Percentiles rank a stretch among this genome's conserved stretches.
phyloP scores from a whole-genome alignment of 30 jellyfish, hydroid and myxozoan genomes.

The Phacellophora camtschatica region DNA sequence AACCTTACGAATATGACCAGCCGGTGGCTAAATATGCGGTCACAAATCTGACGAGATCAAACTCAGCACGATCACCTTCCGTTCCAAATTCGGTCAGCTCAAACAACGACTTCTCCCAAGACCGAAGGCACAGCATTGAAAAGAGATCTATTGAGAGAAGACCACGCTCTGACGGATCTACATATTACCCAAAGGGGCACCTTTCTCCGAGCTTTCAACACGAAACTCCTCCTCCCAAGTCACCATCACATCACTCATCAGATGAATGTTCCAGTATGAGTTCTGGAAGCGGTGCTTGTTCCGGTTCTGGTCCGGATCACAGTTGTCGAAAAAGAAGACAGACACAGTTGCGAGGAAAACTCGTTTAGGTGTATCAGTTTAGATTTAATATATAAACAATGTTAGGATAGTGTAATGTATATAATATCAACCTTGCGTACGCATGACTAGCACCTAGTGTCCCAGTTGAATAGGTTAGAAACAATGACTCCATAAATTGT shows the following conservation, averaged over 20 bases:
- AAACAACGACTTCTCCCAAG: conserved; percentile 5
- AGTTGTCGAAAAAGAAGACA: conserved; percentile 50
- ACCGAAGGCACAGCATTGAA: conserved; percentile 40
- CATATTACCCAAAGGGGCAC: conserved; percentile 23
- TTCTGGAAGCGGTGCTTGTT: conserved; percentile 62
- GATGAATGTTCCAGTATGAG: conserved; percentile 63
- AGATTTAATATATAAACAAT: background rate
- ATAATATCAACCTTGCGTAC: too few relatives aligned
- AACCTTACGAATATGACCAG: conserved; percentile 8
- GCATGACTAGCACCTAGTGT: too few relatives aligned
- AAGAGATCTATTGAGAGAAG: conserved; percentile 49
- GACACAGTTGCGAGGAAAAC: conserved; percentile 33
- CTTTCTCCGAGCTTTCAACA: conserved; percentile 19
- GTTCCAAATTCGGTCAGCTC: conserved; percentile 35
- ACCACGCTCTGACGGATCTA: conserved; percentile 42
- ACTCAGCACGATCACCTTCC: conserved; percentile 36
- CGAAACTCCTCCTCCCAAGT: conserved; percentile 17
- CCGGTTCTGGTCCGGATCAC: conserved; percentile 52
- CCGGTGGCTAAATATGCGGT: conserved; percentile 48
- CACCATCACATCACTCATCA: conserved; percentile 48
- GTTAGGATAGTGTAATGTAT: too few relatives aligned
- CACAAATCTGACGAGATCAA: conserved; percentile 13
- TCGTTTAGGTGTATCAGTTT: background rate
- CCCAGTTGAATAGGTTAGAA: too few relatives aligned
- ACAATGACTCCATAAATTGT: too few relatives aligned